Percentiles rank a stretch among this genome's conserved stretches.
phyloP scores from a whole-genome alignment of 2,888 invertebrate species.

The Pyrocoelia pectoralis region DNA sequence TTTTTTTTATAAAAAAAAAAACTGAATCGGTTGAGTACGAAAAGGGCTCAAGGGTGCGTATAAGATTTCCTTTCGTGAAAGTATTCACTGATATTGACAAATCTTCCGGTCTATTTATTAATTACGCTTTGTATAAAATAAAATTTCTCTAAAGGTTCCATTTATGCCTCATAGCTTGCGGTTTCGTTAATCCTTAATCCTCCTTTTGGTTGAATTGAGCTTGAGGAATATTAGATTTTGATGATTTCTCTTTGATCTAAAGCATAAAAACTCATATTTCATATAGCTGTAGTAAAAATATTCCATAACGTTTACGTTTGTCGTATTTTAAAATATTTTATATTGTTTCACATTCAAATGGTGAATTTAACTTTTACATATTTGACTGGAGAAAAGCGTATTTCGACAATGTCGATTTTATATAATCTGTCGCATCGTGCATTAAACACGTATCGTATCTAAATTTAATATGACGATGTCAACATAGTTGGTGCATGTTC shows the following conservation, averaged over 20 bases:
- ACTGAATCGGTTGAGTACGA: too few species aligned
- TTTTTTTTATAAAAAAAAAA: too few species aligned
- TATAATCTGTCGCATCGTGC: slow-evolving; percentile 26
- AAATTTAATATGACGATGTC: too few species aligned
- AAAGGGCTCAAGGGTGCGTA: background rate
- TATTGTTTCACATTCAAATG: too few species aligned
- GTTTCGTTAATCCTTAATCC: slow-evolving; percentile 14
- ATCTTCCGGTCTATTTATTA: slow-evolving; percentile 8
- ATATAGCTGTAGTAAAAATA: background rate
- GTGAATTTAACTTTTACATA: too few species aligned
- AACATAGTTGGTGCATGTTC: slow-evolving; percentile 27
- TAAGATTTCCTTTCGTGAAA: background rate
- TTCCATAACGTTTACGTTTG: background rate
- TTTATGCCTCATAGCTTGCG: slow-evolving; percentile 11
- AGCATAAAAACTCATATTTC: slow-evolving; percentile 5
- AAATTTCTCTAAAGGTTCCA: slow-evolving; percentile 3
- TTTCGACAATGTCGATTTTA: slow-evolving; percentile 22
- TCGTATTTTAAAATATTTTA: too few species aligned
- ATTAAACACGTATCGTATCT: slow-evolving; percentile 23
- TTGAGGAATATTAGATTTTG: slow-evolving; percentile 12
- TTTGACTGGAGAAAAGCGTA: too few species aligned
- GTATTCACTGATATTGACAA: background rate
- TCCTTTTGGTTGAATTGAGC: background rate
- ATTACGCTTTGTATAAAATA: slow-evolving; percentile 8
- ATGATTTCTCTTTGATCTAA: slow-evolving; percentile 11